These are phyloP conservation scores for Litocranius walleri DNA, from an alignment of 2,113 vertebrate species.

Conservation along the genomic window DNA sequence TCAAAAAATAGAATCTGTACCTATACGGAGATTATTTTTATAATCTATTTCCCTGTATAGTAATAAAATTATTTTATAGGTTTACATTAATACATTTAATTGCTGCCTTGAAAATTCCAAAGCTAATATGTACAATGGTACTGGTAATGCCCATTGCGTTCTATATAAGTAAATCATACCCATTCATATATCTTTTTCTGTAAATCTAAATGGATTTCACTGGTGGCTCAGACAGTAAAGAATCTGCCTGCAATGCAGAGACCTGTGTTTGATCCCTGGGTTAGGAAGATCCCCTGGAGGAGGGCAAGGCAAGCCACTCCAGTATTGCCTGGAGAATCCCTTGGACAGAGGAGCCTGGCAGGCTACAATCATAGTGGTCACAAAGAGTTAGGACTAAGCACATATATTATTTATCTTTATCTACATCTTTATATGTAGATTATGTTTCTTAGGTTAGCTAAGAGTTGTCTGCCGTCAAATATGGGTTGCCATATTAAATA, in stretches of 20 bases:
- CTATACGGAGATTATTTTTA: constrained; percentile 34
- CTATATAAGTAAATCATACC: background rate
- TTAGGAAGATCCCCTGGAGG: background rate
- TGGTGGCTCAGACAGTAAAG: background rate
- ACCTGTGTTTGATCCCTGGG: background rate
- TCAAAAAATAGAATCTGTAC: constrained; percentile 40
- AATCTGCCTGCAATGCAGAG: background rate
- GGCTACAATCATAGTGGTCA: background rate
- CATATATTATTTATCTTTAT: background rate
- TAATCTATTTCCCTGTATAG: constrained; percentile 51
- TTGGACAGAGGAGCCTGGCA: background rate
- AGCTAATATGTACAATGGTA: background rate
- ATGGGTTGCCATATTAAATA: constrained; percentile 49
- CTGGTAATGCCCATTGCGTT: background rate
- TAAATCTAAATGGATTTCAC: background rate
- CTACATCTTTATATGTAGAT: background rate
- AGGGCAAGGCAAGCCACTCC: background rate
- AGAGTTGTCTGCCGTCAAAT: constrained; percentile 37
- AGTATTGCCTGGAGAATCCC: background rate
- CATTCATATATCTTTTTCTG: background rate
- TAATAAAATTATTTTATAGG: constrained; percentile 60
- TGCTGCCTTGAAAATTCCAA: constrained; percentile 14
- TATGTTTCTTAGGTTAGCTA: background rate
- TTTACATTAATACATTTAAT: constrained; percentile 56
- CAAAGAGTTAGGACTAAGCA: background rate